Conservation (phyloP, 2,888 invertebrate species). For the Neria commutata region DNA sequence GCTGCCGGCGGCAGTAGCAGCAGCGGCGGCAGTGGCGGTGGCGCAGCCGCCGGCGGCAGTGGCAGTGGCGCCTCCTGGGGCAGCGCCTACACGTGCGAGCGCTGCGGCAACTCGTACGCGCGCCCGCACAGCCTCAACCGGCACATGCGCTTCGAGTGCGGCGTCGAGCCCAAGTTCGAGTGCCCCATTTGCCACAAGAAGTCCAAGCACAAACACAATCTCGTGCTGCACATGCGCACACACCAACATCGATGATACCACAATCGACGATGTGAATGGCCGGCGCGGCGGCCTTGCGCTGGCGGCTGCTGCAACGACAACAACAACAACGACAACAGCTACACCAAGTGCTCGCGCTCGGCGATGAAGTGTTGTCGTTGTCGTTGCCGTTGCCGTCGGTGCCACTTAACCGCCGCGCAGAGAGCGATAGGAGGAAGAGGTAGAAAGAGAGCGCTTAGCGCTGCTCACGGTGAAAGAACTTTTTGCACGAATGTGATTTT, state of each 20-base stretch:
- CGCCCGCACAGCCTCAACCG: constrained; percentile 66
- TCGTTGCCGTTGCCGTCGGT: constrained; percentile 26
- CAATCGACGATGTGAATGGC: constrained; percentile 48
- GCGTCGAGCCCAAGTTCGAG: constrained; percentile 68
- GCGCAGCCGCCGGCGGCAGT: constrained; percentile 26
- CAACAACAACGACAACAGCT: neutral
- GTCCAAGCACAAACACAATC: constrained; percentile 64
- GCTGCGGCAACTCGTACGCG: constrained; percentile 67
- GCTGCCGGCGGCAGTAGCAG: constrained; percentile 15
- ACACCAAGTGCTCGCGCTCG: constrained; percentile 15
- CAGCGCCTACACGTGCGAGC: constrained; percentile 63
- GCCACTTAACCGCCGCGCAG: neutral
- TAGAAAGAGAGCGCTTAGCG: neutral
- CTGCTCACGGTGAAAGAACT: too few species aligned
- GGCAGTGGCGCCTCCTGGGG: constrained; percentile 42
- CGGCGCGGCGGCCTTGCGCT: constrained; percentile 9
- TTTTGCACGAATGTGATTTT: constrained; percentile 10
- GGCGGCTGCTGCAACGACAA: constrained; percentile 4
- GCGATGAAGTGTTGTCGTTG: constrained; percentile 19
- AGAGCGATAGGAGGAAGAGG: neutral
- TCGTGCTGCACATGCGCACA: constrained; percentile 63
- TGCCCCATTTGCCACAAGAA: constrained; percentile 69
- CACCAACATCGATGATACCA: constrained; percentile 64
- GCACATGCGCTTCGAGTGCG: constrained; percentile 68
- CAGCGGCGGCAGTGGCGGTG: constrained; percentile 30